These are phyloP conservation scores for Fistularia tabacaria DNA, from an alignment of 2,797 vertebrate genomes.

Conservation along the genomic window DNA sequence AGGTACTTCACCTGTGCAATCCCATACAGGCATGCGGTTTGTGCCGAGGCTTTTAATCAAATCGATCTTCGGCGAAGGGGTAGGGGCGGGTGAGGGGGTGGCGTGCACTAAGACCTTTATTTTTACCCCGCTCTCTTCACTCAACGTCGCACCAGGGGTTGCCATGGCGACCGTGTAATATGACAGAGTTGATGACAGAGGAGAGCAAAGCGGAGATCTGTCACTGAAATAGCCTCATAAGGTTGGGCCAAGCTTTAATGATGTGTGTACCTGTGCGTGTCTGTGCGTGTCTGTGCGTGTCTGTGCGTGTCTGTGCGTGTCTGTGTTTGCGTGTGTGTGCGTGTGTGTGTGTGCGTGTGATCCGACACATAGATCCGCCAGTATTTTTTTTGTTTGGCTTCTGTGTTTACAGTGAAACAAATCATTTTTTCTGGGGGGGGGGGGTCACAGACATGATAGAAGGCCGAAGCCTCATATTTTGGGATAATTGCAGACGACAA, in stretches of 20 bases:
- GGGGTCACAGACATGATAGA: too few relatives aligned
- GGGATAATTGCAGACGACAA: too few relatives aligned
- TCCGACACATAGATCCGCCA: too few relatives aligned
- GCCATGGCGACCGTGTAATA: slow-evolving; percentile 84
- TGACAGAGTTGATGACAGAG: slow-evolving; percentile 86
- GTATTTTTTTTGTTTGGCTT: too few relatives aligned
- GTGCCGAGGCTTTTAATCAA: slow-evolving; percentile 19
- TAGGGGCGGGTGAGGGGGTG: not conserved
- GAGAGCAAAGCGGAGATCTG: slow-evolving; percentile 66
- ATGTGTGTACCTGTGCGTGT: slow-evolving; percentile 24
- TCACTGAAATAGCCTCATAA: slow-evolving; percentile 65
- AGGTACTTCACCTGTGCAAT: not conserved
- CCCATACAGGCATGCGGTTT: not conserved
- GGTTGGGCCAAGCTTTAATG: slow-evolving; percentile 42
- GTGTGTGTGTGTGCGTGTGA: slow-evolving; percentile 2
- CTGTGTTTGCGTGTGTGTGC: too few relatives aligned
- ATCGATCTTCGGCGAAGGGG: slow-evolving; percentile 9
- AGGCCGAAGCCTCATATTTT: too few relatives aligned
- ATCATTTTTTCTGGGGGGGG: too few relatives aligned
- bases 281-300: slow-evolving; percentile 10
- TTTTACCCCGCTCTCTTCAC: slow-evolving; percentile 28
- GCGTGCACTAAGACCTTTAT: slow-evolving; percentile 2
- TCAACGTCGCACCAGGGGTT: slow-evolving; percentile 68
- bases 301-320: too few relatives aligned
- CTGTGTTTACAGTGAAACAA: too few relatives aligned